Evolutionary conservation across 2,888 invertebrate genomes (phyloP), one percentile per base, ranked within the genome.

Genomic region (Cyaniris semiargus): DNA sequence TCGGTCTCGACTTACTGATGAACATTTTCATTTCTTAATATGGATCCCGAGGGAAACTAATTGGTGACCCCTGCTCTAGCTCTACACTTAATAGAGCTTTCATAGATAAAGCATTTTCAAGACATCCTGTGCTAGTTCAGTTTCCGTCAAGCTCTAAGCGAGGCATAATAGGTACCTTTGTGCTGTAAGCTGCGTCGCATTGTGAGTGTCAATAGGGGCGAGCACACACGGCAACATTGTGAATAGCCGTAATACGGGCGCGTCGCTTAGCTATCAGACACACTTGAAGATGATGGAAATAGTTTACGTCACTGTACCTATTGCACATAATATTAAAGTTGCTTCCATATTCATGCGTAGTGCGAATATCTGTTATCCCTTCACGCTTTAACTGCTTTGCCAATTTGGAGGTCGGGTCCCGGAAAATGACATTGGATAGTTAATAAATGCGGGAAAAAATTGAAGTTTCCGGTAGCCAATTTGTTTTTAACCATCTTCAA

Each of bases 191-290:
- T 70, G 34, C 38, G 70, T 34, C n/a, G n/a, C n/a, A n/a, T n/a
- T n/a, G 5, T 18, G 31, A 34, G 71, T 21, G 71, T 71, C 71
- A 71, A 71, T 71, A 71, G 38, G 38, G 71, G 71, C 38, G 71
- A 60, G 60, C 71, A 38, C 71, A 71, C 21, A 71, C 31, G 71
- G 34, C 71, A 38, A 38, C 38, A 38, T 13, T 34, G 70, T 38
- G 38, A 71, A 71, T 34, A 71, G 38, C 71, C 71, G 71, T 38
- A 18, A 70, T 70, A 71, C 34, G 71, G 71, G 71, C 71, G 71
- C 71, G 71, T 34, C 71, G 15, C 8, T 27, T 13, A 27, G 13
- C 13, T 66, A 23, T 66, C 66, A 27, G 27, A 66, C 66, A 31
- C 66, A 66, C 66, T 31, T 66, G 66, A 27, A 66, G 15, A 66